Evolutionary conservation across 2,113 vertebrate species (phyloP), one percentile per base, ranked within the genome.

Genomic region (Corythornis vintsioides): DNA sequence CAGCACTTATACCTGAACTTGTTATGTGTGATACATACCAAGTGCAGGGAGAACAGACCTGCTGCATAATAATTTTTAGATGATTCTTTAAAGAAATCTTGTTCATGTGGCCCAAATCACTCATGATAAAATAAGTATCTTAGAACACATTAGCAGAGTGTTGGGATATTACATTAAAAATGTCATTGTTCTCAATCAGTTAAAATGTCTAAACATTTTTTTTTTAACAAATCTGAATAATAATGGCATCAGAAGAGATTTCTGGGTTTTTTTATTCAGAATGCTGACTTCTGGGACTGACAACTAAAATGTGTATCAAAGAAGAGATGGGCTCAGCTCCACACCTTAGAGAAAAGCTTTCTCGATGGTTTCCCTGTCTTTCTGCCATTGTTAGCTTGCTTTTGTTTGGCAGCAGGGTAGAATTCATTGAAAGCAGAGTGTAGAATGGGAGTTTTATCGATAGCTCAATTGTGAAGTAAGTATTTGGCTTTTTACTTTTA

Each of bases 31-130:
- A 47, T 85, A 66, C 75, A 89, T 95, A 65, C 33, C 26, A 57
- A 95, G 60, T 57, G 5, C 47, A 81, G 76, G 64, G 59, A 96
- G 57, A 94, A 75, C 77, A 91, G 72, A 20, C 55, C 48, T 63
- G 22, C 59, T 40, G 93, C 94, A 94, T 77, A 72, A 29, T 63
- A 96, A 94, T 90, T 78, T 70, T 65, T 71, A 92, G 60, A 55
- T 31, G 19, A 10, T 60, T 88, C 61, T 13, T 17, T 66, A 59
- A 94, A 93, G 91, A 79, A 81, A 20, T 20, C 40, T 77, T 74
- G 55, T 71, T 84, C 78, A 1, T 42, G 63, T 63, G 65, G 83
- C 60, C 88, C n/a, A 88, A 55, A 88, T 82, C 5, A 3, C 57
- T 83, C 56, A 52, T 59, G 72, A 94, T 69, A 53, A 92, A 87